Conservation (phyloP, 2,888 invertebrate genomes). For the Drosophila picticornis region DNA sequence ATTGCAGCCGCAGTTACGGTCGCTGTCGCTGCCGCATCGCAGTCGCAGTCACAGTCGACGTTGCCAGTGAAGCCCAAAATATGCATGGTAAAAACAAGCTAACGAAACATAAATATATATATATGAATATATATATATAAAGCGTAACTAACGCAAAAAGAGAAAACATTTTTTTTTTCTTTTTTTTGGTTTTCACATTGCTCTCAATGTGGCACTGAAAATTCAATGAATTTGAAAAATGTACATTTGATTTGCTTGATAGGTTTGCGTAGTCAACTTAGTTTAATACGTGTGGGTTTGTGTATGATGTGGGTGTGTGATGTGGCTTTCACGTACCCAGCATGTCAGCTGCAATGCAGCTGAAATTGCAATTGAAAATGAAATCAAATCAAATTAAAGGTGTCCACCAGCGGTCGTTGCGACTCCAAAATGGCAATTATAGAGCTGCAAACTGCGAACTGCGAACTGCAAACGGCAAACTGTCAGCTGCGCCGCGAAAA, state of each 20-base stretch:
- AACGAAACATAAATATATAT: slow-evolving; percentile 57
- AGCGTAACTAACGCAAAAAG: slow-evolving; percentile 51
- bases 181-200: background rate
- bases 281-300: slow-evolving; percentile 18
- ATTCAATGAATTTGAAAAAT: slow-evolving; percentile 80
- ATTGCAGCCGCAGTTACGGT: slow-evolving; percentile 39
- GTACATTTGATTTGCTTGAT: slow-evolving; percentile 79
- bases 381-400: slow-evolving; percentile 77
- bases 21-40: background rate
- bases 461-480: background rate
- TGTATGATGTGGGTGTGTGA: slow-evolving; percentile 6
- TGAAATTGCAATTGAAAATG: slow-evolving; percentile 71
- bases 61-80: slow-evolving; percentile 54
- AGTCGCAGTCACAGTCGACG: slow-evolving; percentile 3
- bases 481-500: slow-evolving; percentile 5
- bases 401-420: slow-evolving; percentile 46
- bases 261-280: slow-evolving; percentile 51
- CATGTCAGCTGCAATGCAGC: slow-evolving; percentile 78
- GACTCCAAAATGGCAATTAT: slow-evolving; percentile 64
- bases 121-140: slow-evolving; percentile 38
- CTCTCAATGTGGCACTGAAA: slow-evolving; percentile 57
- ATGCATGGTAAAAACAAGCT: slow-evolving; percentile 56
- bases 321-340: slow-evolving; percentile 57
- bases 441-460: slow-evolving; percentile 19
- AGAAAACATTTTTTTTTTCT: slow-evolving; percentile 10